Percentiles rank a stretch among this genome's conserved stretches.
These are phyloP conservation scores for Tragelaphus buxtoni DNA, from an alignment of 2,113 vertebrate genomes.

Conservation along the genomic window DNA sequence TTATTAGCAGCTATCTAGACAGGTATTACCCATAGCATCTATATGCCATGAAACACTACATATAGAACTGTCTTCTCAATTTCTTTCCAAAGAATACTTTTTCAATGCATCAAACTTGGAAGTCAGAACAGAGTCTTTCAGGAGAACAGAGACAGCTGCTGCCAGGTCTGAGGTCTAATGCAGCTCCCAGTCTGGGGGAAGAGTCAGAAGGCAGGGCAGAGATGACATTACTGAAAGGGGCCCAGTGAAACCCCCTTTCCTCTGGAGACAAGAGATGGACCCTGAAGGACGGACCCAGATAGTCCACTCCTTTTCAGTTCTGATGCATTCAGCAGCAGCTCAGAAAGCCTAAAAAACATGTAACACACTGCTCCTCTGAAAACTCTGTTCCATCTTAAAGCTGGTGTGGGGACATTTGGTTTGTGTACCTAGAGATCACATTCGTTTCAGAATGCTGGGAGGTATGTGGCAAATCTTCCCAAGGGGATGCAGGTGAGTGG, in stretches of 20 bases:
- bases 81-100: not conserved
- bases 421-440: not conserved
- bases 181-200: not conserved
- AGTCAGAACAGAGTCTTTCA: not conserved
- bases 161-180: not conserved
- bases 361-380: not conserved
- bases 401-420: not conserved
- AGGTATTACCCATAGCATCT: not conserved
- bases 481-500: not conserved
- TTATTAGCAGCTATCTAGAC: not conserved
- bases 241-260: rapidly evolving
- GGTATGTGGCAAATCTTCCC: not conserved
- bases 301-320: not conserved
- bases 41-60: not conserved
- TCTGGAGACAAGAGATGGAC: not conserved
- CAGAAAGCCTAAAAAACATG: not conserved
- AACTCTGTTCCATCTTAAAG: not conserved
- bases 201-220: not conserved
- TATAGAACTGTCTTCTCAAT: not conserved
- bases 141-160: not conserved
- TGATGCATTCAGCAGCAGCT: not conserved
- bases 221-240: not conserved
- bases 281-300: rapidly evolving
- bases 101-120: not conserved
- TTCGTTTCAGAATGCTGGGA: not conserved